Conservation (phyloP, 2,888 invertebrate species). For the Pandemis heparana region DNA sequence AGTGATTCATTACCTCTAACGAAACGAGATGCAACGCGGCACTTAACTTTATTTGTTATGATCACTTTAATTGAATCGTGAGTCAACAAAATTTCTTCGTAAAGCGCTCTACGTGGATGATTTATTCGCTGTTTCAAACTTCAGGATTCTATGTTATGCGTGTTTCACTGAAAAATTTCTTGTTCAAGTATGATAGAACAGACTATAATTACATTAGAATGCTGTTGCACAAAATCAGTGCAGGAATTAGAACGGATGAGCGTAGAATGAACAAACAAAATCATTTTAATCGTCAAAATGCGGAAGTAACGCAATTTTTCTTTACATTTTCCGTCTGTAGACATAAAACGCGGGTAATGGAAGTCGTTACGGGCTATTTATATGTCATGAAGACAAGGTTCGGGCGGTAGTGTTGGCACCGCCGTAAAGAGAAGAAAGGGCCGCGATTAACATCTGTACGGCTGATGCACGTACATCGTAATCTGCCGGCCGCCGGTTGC, state of each 20-base stretch:
- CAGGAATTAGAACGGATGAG: constrained; percentile 48
- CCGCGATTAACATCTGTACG: constrained; percentile 74
- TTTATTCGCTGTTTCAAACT: constrained; percentile 55
- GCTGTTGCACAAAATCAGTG: constrained; percentile 41
- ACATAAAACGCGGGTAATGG: constrained; percentile 56
- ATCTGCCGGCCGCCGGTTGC: constrained; percentile 60
- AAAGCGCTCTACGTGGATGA: constrained; percentile 57
- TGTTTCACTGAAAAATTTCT: not conserved
- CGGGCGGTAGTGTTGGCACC: constrained; percentile 58
- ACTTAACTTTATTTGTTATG: constrained; percentile 72
- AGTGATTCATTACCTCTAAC: constrained; percentile 76
- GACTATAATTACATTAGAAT: not conserved
- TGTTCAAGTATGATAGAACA: not conserved
- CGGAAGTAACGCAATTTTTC: constrained; percentile 74
- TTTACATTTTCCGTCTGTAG: constrained; percentile 54
- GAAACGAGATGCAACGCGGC: constrained; percentile 65
- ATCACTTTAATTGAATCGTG: constrained; percentile 73
- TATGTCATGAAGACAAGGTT: constrained; percentile 72
- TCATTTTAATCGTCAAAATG: constrained; percentile 49
- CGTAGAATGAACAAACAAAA: constrained; percentile 37
- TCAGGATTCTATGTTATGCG: constrained; percentile 46
- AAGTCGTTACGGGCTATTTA: constrained; percentile 72
- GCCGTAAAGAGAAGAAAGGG: constrained; percentile 63
- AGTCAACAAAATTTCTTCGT: constrained; percentile 55
- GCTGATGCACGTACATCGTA: constrained; percentile 66